A percentile compares a stretch with the other conserved stretches of the same genome.
Conservation (phyloP, 2,113 vertebrate genomes). For the Arenaria interpres region DNA sequence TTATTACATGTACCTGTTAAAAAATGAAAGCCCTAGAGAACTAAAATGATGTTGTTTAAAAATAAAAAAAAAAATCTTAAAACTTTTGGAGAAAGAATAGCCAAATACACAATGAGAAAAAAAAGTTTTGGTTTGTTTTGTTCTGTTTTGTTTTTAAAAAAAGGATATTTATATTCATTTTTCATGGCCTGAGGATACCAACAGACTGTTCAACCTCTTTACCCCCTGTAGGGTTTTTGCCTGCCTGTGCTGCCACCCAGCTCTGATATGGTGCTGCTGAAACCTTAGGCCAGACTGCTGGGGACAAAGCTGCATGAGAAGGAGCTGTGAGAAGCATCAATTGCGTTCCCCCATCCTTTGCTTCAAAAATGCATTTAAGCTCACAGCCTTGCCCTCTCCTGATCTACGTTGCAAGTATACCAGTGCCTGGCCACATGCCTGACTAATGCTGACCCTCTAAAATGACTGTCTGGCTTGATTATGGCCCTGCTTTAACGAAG, state of each 20-base stretch:
- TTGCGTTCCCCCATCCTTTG: not conserved
- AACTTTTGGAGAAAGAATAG: not conserved
- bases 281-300: not conserved
- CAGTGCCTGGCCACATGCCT: rapidly evolving
- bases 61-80: not conserved
- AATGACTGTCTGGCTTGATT: not conserved
- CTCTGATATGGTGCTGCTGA: rapidly evolving
- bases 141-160: not conserved
- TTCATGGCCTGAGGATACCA: not conserved
- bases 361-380: not conserved
- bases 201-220: not conserved
- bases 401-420: not conserved
- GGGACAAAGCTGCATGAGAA: not conserved
- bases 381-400: not conserved
- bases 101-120: not conserved
- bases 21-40: not conserved
- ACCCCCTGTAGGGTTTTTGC: not conserved
- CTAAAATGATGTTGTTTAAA: not conserved
- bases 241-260: not conserved
- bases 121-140: not conserved
- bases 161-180: not conserved
- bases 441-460: not conserved
- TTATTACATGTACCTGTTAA: not conserved
- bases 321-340: not conserved
- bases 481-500: not conserved